Base-by-base conservation (phyloP, 2,797 vertebrate genomes). In the Leucoraja ocellata region DNA sequence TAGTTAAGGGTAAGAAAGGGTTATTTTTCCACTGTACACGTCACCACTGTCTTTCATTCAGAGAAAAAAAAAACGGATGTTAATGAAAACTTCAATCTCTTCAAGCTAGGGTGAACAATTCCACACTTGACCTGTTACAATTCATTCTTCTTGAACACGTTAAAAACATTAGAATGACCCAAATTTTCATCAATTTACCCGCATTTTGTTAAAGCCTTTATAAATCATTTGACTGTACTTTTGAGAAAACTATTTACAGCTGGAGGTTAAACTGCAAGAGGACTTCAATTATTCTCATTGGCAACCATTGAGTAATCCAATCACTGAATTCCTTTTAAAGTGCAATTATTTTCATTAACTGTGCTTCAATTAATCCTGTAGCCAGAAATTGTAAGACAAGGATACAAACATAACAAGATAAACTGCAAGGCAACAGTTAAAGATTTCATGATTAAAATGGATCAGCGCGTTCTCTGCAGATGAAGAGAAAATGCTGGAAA, bases 1-100 rank as follows among this genome's bases (percentile, higher is more conserved):
- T 95, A 94, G 95, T 95, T 93, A 95, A 95, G 94, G 94, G 95
- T 25, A 74, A 92, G 71, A 74, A 92, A 92, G 71, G 90, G 90
- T 92, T 92, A 92, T 92, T 92, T 46, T 73, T 74, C 83, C 61
- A 68, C 21, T 4, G 84, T 21, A 68, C n/a, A 36, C 18, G 84
- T 32, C 83, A 18, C n/a, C 18, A 2, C 18, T 68, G n/a, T 36
- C 84, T 78, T 78, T 78, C 8, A 83, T 58, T 91, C 65, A 92
- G 71, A 25, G 78, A 32, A 46, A 39, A 32, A 92, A 91, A 76
- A 92, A 92, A 91, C 73, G 68, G 88, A 39, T 14, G 71, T 73
- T 73, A 92, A 92, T 74, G 65, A 92, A 39, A 16, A 71, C 81
- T 93, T 79, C 73, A 93, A 79, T 81, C 77, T 79, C 80, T 81